A percentile compares a stretch with the other conserved stretches of the same genome.
These are phyloP conservation scores for Anadara kagoshimensis DNA, from an alignment of 1,140 invertebrate species.

Conservation along the genomic window DNA sequence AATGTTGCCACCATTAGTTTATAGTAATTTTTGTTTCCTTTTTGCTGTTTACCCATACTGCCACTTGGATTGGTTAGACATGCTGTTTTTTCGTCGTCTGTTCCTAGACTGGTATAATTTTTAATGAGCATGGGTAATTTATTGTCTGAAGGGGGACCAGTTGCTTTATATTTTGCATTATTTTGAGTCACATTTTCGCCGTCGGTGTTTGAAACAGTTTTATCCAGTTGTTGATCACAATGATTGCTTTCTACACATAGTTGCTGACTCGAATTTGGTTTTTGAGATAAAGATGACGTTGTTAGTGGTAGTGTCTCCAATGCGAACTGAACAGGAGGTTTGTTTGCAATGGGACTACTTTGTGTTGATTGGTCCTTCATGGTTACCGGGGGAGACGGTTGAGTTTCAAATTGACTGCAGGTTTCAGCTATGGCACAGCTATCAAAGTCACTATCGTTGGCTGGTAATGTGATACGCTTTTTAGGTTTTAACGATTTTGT, in stretches of 20 bases:
- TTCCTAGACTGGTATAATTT: not conserved
- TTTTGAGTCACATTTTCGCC: too few species aligned
- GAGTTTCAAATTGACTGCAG: constrained; percentile 28
- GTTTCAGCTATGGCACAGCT: constrained; percentile 29
- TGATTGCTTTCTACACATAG: not conserved
- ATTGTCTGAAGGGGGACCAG: too few species aligned
- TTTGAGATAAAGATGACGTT: not conserved
- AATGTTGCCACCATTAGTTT: too few species aligned
- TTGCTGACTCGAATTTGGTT: not conserved
- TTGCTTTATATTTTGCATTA: too few species aligned
- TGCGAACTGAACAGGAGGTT: not conserved
- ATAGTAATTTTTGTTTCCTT: too few species aligned
- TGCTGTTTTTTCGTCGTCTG: constrained; percentile 9
- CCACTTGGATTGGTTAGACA: not conserved
- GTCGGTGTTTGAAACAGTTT: too few species aligned
- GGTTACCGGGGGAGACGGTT: constrained; percentile 2
- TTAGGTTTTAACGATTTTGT: constrained; percentile 47
- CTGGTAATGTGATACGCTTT: constrained; percentile 32
- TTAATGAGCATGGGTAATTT: not conserved
- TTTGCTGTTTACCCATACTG: not conserved
- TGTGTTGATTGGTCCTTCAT: constrained; percentile 51
- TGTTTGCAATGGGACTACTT: constrained; percentile 44
- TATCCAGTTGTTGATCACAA: too few species aligned
- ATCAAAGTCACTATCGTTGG: constrained; percentile 49
- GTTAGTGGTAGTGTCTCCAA: not conserved